Percentiles rank a stretch among this genome's conserved stretches.
Evolutionary conservation across 1,140 invertebrate species (phyloP).

Genomic region (Magallana ariakensis): DNA sequence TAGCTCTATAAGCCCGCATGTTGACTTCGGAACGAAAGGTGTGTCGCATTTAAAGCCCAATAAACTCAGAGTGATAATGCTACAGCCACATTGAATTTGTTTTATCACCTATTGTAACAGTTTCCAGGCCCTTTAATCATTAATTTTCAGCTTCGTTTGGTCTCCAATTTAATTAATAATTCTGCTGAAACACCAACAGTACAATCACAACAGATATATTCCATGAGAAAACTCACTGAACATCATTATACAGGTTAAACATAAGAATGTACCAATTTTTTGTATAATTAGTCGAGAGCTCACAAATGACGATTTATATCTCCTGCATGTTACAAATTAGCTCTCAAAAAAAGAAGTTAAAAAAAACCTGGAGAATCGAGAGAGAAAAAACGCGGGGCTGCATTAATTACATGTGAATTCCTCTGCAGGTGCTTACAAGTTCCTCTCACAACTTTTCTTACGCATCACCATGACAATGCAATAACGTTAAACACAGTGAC

Average conservation of each 20-base stretch:
- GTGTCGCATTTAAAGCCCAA: neutral
- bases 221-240: too few relatives aligned
- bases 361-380: neutral
- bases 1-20: too few relatives aligned
- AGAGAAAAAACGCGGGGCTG: too few relatives aligned
- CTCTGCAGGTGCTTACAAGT: neutral
- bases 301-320: too few relatives aligned
- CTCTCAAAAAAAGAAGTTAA: neutral
- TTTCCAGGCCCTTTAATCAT: neutral
- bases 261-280: too few relatives aligned
- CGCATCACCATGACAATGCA: constrained; percentile 19
- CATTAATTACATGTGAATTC: too few relatives aligned
- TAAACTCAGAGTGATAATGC: neutral
- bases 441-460: neutral
- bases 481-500: too few relatives aligned
- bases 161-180: neutral
- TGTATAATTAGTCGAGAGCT: too few relatives aligned
- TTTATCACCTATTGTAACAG: neutral
- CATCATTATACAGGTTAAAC: too few relatives aligned
- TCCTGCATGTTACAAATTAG: neutral
- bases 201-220: too few relatives aligned
- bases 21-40: neutral
- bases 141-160: constrained; percentile 16
- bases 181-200: too few relatives aligned
- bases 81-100: neutral